A percentile compares a stretch with the other conserved stretches of the same genome.
Evolutionary conservation across 2,797 vertebrate species (phyloP).

Genomic region (Clarias fuscus): DNA sequence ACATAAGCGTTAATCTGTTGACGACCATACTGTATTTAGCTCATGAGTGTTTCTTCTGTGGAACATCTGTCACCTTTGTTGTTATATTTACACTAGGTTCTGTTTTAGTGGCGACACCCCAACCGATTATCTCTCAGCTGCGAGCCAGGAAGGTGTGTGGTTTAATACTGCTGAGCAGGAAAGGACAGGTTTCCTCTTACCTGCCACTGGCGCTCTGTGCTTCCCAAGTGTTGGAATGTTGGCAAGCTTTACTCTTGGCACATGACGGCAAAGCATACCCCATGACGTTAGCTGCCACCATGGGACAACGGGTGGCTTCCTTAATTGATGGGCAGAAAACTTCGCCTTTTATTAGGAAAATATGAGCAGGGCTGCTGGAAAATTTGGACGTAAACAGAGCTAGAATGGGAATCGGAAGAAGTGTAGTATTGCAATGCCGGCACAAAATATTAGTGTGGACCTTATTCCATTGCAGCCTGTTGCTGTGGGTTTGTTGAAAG

Average conservation of each 20-base stretch:
- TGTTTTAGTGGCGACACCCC: slow-evolving; percentile 17
- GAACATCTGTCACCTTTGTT: slow-evolving; percentile 28
- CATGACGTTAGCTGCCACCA: slow-evolving; percentile 52
- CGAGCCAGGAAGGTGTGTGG: slow-evolving; percentile 46
- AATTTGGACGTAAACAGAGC: slow-evolving; percentile 16
- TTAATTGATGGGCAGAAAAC: slow-evolving; percentile 36
- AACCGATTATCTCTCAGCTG: slow-evolving; percentile 40
- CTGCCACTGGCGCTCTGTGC: slow-evolving; percentile 48
- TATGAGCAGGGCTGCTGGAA: slow-evolving; percentile 43
- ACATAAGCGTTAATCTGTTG: slow-evolving; percentile 26
- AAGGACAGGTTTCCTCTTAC: slow-evolving; percentile 60
- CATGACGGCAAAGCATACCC: slow-evolving; percentile 37
- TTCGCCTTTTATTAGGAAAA: slow-evolving; percentile 58
- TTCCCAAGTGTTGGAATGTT: slow-evolving; percentile 46
- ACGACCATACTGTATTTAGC: slow-evolving; percentile 14
- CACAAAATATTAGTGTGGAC: slow-evolving; percentile 28
- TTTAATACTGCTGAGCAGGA: slow-evolving; percentile 47
- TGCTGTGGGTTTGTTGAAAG: neutral
- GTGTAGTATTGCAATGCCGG: slow-evolving; percentile 36
- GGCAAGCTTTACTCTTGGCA: slow-evolving; percentile 53
- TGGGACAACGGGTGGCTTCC: slow-evolving; percentile 57
- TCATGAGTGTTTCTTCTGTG: slow-evolving; percentile 1
- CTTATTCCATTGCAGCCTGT: slow-evolving; percentile 28
- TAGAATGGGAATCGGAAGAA: slow-evolving; percentile 33
- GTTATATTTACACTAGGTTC: neutral